These are phyloP conservation scores for Hoplodrina blanda DNA, from an alignment of 2,888 invertebrate genomes.

Conservation along the genomic window DNA sequence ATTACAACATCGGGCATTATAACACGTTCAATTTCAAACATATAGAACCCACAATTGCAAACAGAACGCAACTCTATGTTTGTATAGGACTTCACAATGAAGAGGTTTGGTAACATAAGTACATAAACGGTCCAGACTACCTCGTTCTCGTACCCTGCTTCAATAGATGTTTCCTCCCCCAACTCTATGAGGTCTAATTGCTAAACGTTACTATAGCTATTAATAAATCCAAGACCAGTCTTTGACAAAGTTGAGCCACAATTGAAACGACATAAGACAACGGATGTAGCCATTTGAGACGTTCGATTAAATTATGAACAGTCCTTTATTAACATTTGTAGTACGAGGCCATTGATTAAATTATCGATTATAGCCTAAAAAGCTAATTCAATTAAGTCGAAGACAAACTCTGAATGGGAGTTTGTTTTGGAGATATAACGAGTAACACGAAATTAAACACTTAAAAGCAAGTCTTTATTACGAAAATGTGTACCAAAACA, in stretches of 20 bases:
- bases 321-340: slow-evolving; percentile 59
- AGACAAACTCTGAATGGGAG: slow-evolving; percentile 25
- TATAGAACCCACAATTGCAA: slow-evolving; percentile 38
- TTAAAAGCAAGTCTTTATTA: slow-evolving; percentile 39
- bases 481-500: slow-evolving; percentile 40
- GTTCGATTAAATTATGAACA: slow-evolving; percentile 81
- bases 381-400: slow-evolving; percentile 30
- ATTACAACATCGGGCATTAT: slow-evolving; percentile 21
- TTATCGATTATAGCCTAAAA: slow-evolving; percentile 31
- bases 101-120: slow-evolving; percentile 51
- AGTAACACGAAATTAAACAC: slow-evolving; percentile 40
- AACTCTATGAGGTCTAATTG: slow-evolving; percentile 62
- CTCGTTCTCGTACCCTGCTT: slow-evolving; percentile 37
- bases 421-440: slow-evolving; percentile 28
- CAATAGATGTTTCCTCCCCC: slow-evolving; percentile 49
- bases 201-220: slow-evolving; percentile 59
- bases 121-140: slow-evolving; percentile 45
- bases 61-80: slow-evolving; percentile 42
- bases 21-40: slow-evolving; percentile 35
- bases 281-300: slow-evolving; percentile 87
- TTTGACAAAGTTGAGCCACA: slow-evolving; percentile 73
- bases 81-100: slow-evolving; percentile 56
- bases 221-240: slow-evolving; percentile 65
- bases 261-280: slow-evolving; percentile 75
- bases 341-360: slow-evolving; percentile 40